Percentiles rank a stretch among this genome's conserved stretches.
Conservation (phyloP, 2,888 invertebrate species). For the Myopa tessellatipennis region DNA sequence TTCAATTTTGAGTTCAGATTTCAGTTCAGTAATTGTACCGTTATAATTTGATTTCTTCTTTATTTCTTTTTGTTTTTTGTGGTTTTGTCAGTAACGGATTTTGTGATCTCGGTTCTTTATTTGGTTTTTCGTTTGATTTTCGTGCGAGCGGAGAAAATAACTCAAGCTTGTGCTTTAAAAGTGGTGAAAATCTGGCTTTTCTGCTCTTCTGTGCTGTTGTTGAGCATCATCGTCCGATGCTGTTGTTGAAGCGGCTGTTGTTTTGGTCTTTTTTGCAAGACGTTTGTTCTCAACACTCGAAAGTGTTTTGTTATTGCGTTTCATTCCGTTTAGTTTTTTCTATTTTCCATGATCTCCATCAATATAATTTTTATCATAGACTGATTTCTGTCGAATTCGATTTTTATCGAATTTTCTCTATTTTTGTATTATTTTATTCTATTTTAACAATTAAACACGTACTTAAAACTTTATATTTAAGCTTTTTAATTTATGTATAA, state of each 20-base stretch:
- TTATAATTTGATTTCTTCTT: constrained; percentile 2
- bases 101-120: no score
- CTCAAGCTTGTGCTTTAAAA: not conserved
- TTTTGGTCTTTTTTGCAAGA: no score
- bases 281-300: not conserved
- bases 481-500: not conserved
- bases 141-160: not conserved
- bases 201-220: not conserved
- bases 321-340: not conserved
- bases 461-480: not conserved
- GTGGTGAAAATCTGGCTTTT: no score
- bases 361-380: constrained; percentile 4
- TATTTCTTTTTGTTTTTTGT: no score
- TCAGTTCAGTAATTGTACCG: constrained; percentile 22
- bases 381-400: not conserved
- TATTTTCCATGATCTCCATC: constrained; percentile 28
- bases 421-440: not conserved
- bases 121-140: not conserved
- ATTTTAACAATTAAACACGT: not conserved
- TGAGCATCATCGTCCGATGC: not conserved
- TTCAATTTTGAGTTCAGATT: constrained; percentile 16
- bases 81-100: no score
- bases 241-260: not conserved
- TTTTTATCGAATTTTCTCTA: not conserved
- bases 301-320: constrained; percentile 12